Percentiles rank a stretch among this genome's conserved stretches.
Evolutionary conservation across 1,140 invertebrate species (phyloP).

Genomic region (Tenebrio molitor): DNA sequence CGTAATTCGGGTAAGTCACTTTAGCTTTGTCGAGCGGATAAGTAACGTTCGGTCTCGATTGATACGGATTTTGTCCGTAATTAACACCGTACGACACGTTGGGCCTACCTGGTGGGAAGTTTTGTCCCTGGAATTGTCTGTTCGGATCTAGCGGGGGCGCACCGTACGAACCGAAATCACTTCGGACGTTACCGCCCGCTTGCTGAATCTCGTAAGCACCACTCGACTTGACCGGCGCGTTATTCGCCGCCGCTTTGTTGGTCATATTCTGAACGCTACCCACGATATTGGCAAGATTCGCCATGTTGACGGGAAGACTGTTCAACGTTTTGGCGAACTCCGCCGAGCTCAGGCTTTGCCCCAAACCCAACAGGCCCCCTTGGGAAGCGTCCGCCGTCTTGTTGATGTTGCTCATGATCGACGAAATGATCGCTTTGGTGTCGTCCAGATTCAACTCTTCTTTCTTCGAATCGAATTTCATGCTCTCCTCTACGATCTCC

Average conservation of each 20-base stretch:
- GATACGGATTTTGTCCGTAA: slow-evolving; percentile 15
- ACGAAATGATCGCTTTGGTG: slow-evolving; percentile 73
- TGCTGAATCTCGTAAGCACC: background rate
- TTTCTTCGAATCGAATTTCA: slow-evolving; percentile 59
- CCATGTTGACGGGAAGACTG: slow-evolving; percentile 54
- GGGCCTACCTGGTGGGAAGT: background rate
- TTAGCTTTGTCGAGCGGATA: slow-evolving; percentile 20
- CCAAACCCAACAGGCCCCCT: slow-evolving; percentile 17
- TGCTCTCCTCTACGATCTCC: slow-evolving; percentile 59
- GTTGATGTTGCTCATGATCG: slow-evolving; percentile 70
- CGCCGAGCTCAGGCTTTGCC: slow-evolving; percentile 33
- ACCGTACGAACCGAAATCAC: background rate
- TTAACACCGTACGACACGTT: background rate
- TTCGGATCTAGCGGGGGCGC: background rate
- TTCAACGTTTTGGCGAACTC: slow-evolving; percentile 54
- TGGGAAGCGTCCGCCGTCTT: slow-evolving; percentile 7
- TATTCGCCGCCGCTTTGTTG: background rate
- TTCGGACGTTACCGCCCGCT: too few species aligned
- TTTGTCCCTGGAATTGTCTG: background rate
- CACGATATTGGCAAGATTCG: slow-evolving; percentile 58
- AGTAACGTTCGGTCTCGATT: background rate
- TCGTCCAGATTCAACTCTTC: slow-evolving; percentile 68
- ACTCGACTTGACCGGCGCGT: background rate
- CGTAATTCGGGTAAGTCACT: slow-evolving; percentile 15
- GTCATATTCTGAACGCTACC: slow-evolving; percentile 53